Percentiles rank a stretch among this genome's conserved stretches.
Conservation (phyloP, 2,888 invertebrate species). For the Amorpha juglandis region DNA sequence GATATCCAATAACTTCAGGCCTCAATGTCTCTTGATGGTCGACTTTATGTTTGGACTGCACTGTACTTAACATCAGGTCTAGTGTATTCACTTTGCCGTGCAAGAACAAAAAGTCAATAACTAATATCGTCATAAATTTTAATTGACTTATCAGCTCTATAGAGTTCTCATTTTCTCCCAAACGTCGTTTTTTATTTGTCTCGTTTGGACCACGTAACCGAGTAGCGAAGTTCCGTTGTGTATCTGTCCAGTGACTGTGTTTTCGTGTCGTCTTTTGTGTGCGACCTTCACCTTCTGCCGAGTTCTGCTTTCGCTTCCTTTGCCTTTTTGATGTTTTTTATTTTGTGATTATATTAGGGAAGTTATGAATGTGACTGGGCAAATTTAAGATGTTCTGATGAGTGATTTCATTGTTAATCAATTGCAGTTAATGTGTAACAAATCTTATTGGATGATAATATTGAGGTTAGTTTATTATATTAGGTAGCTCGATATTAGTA, state of each 20-base stretch:
- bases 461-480: no score
- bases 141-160: conserved; percentile 52
- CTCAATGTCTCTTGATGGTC: no score
- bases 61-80: no score
- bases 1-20: no score
- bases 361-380: background rate
- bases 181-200: conserved; percentile 58
- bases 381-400: background rate
- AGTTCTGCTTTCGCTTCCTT: conserved; percentile 27
- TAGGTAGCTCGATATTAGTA: no score
- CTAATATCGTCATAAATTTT: no score
- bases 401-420: no score
- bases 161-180: conserved; percentile 48
- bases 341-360: background rate
- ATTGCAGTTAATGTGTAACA: no score
- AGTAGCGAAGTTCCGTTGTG: conserved; percentile 61
- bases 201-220: conserved; percentile 66
- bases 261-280: conserved; percentile 48
- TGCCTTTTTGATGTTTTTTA: conserved; percentile 31
- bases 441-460: no score
- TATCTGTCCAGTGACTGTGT: conserved; percentile 35
- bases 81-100: no score
- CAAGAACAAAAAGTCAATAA: no score
- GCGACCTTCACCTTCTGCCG: conserved; percentile 33
- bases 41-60: no score